Conservation (phyloP, 2,113 vertebrate genomes). For the Procavia capensis region DNA sequence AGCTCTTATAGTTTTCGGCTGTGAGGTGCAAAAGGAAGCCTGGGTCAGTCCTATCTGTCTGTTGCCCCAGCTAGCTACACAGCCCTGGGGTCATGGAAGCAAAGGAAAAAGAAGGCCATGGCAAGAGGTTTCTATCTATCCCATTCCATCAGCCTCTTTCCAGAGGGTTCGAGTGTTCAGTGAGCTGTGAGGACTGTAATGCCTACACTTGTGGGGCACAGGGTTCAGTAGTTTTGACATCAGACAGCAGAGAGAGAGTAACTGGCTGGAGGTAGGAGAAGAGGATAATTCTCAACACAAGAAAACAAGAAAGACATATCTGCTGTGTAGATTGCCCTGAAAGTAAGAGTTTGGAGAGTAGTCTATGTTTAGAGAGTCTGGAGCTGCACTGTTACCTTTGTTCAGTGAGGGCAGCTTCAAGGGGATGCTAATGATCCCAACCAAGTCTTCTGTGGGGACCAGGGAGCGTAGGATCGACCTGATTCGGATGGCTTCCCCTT, state of each 20-base stretch:
- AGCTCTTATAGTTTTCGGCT: neutral
- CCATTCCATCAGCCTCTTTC: neutral
- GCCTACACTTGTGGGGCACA: fast-evolving
- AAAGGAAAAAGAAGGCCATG: neutral
- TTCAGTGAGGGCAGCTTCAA: constrained; percentile 95
- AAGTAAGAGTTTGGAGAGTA: neutral
- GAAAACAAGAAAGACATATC: neutral
- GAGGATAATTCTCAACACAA: neutral
- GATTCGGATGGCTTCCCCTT: constrained; percentile 98
- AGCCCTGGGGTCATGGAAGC: neutral
- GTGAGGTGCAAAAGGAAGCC: neutral
- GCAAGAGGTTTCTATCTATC: neutral
- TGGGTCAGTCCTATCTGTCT: neutral
- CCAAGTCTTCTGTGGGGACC: constrained; percentile 98
- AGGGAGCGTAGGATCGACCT: constrained; percentile 97
- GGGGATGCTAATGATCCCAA: constrained; percentile 98
- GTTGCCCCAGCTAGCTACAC: neutral
- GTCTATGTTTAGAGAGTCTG: fast-evolving
- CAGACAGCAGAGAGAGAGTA: neutral
- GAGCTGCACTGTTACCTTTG: constrained; percentile 91
- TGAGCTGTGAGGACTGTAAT: neutral
- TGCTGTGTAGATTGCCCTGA: fast-evolving
- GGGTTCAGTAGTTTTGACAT: neutral
- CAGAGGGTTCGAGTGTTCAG: neutral
- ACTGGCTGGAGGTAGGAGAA: neutral